Evolutionary conservation across 2,888 invertebrate genomes (phyloP).

Genomic region (Piscicola geometra): DNA sequence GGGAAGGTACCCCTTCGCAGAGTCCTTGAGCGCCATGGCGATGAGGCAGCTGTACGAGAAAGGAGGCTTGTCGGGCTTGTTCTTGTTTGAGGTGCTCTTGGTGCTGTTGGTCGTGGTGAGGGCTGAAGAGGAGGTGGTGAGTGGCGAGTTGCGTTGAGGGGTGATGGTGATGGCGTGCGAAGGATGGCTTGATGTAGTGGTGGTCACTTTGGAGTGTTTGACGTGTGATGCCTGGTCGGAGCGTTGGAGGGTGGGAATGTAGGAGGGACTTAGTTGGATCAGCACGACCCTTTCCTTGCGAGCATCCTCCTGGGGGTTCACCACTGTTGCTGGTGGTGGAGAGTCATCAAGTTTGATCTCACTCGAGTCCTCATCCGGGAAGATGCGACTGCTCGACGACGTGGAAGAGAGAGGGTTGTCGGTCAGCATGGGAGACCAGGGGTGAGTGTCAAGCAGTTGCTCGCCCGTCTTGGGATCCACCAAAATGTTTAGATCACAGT

Average conservation of each 20-base stretch:
- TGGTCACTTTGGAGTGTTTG: background rate
- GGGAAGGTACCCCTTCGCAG: conserved; percentile 84
- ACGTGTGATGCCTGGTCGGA: background rate
- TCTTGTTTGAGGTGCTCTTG: background rate
- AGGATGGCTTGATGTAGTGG: background rate
- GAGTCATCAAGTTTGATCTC: conserved; percentile 6
- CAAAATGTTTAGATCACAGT: conserved; percentile 55
- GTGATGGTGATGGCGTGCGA: conserved; percentile 9
- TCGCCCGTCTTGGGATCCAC: conserved; percentile 86
- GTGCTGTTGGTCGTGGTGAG: background rate
- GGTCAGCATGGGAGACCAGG: background rate
- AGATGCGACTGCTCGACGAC: background rate
- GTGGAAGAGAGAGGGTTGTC: background rate
- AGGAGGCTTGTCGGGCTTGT: conserved; percentile 69
- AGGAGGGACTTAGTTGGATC: background rate
- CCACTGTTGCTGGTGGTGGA: background rate
- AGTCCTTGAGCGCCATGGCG: conserved; percentile 94
- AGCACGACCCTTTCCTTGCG: background rate
- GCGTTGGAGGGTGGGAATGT: background rate
- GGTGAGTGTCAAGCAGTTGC: conserved; percentile 62
- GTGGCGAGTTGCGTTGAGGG: background rate
- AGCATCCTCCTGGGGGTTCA: background rate
- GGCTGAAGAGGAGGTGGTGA: background rate
- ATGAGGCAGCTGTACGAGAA: conserved; percentile 97
- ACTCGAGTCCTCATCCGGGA: background rate